Evolutionary conservation across 1,140 invertebrate species (phyloP).

Genomic region (Drosophila busckii): DNA sequence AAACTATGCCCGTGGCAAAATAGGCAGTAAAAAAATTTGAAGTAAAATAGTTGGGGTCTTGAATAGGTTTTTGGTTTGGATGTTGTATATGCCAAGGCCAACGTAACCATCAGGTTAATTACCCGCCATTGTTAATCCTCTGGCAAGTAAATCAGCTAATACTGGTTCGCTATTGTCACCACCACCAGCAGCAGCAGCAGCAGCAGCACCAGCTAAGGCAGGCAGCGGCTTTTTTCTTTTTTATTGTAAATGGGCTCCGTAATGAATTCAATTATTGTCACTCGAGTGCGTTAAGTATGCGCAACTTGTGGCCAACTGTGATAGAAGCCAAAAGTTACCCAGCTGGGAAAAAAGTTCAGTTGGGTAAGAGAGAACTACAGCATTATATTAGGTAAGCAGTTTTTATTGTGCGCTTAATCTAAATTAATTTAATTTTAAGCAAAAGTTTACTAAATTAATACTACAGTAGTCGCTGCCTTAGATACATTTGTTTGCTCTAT

Average conservation of each 20-base stretch:
- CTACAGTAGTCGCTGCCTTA: too few relatives aligned
- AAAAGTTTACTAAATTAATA: too few relatives aligned
- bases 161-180: conserved; percentile 40
- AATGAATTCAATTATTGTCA: conserved; percentile 78
- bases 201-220: too few relatives aligned
- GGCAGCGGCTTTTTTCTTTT: too few relatives aligned
- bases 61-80: conserved; percentile 4
- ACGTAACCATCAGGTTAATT: conserved; percentile 65
- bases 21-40: conserved; percentile 12
- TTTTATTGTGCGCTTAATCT: too few relatives aligned
- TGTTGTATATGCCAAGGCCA: conserved; percentile 51
- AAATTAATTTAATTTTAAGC: too few relatives aligned
- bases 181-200: too few relatives aligned
- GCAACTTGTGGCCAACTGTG: conserved; percentile 39
- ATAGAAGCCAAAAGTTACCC: conserved; percentile 34
- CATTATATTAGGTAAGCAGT: too few relatives aligned
- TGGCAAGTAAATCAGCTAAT: conserved; percentile 46
- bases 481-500: too few relatives aligned
- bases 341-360: conserved; percentile 18
- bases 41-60: too few relatives aligned
- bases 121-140: conserved; percentile 71
- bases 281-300: conserved; percentile 76
- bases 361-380: too few relatives aligned
- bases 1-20: conserved; percentile 28
- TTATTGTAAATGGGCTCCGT: conserved; percentile 38